These are phyloP conservation scores for Prolemur simus DNA, from an alignment of 2,113 vertebrate species.

Conservation along the genomic window DNA sequence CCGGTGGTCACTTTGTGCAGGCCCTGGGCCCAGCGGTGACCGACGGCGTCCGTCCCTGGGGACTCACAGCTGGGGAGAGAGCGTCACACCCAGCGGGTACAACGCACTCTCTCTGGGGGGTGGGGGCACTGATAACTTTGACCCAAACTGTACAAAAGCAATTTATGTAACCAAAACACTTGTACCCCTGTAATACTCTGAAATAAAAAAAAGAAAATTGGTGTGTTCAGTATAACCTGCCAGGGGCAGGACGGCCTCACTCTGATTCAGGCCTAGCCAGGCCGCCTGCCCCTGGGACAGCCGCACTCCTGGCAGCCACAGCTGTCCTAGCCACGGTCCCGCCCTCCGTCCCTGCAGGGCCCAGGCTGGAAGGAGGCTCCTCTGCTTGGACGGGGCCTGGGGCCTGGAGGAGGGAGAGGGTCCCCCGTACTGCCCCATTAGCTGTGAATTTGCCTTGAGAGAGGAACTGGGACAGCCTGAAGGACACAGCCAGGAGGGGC, in stretches of 20 bases:
- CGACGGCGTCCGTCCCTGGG: neutral
- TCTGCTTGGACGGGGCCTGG: neutral
- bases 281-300: accelerated
- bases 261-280: accelerated
- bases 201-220: too few species aligned
- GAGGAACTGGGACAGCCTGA: accelerated
- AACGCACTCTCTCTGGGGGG: too few species aligned
- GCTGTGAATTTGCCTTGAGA: neutral
- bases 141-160: too few species aligned
- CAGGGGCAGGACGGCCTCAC: accelerated
- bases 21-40: neutral
- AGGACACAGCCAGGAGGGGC: too few species aligned
- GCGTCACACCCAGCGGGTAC: too few species aligned
- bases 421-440: accelerated
- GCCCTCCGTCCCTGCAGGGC: neutral
- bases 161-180: too few species aligned
- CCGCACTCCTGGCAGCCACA: neutral
- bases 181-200: too few species aligned
- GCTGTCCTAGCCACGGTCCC: neutral
- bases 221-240: accelerated
- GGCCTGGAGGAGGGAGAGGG: neutral
- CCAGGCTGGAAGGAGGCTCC: neutral
- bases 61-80: neutral
- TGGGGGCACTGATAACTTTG: too few species aligned
- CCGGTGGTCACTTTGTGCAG: accelerated